Conservation (phyloP, 2,888 invertebrate genomes). For the Diarsia brunnea region DNA sequence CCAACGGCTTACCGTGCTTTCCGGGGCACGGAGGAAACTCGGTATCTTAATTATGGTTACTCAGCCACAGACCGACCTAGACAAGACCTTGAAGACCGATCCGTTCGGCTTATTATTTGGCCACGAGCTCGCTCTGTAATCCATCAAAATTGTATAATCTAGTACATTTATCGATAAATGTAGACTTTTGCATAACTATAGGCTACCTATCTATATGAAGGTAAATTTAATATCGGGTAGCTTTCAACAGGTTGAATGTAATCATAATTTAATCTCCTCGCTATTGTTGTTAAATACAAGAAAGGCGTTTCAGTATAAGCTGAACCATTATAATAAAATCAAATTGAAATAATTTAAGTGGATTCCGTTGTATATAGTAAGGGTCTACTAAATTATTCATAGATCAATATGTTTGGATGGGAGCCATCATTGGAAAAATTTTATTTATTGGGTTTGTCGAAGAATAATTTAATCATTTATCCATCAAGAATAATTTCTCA, state of each 20-base stretch:
- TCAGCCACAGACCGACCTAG: too few species aligned
- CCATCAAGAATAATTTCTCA: too few species aligned
- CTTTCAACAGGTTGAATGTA: constrained; percentile 11
- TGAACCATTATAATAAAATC: neutral
- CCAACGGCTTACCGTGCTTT: too few species aligned
- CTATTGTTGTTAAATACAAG: constrained; percentile 17
- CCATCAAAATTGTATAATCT: neutral
- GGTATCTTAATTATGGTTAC: too few species aligned
- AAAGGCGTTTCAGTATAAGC: neutral
- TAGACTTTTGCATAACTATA: neutral
- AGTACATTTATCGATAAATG: neutral
- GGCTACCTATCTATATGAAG: neutral
- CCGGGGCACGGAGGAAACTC: too few species aligned
- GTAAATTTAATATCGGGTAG: constrained; percentile 23
- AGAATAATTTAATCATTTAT: too few species aligned
- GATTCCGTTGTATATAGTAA: neutral
- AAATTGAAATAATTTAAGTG: neutral
- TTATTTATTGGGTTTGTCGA: too few species aligned
- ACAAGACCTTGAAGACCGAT: too few species aligned
- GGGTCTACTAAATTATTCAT: neutral
- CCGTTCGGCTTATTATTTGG: too few species aligned
- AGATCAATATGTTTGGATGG: too few species aligned
- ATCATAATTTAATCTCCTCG: constrained; percentile 12
- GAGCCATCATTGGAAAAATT: neutral
- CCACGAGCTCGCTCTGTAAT: neutral